Evolutionary conservation across 2,113 vertebrate species (phyloP), one percentile per base, ranked within the genome.

Genomic region (Nettapus auritus): DNA sequence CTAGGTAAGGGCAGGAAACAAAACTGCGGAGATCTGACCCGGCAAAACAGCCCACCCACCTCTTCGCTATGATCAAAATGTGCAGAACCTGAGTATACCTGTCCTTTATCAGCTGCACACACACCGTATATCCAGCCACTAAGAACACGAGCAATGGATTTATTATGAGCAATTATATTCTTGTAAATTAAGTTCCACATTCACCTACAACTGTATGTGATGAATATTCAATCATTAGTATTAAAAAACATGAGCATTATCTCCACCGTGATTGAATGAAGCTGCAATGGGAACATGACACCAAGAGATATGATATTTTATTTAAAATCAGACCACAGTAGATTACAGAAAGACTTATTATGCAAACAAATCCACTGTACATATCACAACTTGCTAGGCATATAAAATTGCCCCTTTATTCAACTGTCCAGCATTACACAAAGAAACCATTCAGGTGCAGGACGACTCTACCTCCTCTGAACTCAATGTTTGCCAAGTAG

Each of bases 241-340:
- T 0, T 52, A 28, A 31, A 64, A 50, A 48, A 21, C 33, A 19
- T 21, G 6, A 28, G 34, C 1, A 0, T 13, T 7, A 71, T 75
- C 20, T 70, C 46, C 67, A 40, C 13, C 1, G 3, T 3, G 10
- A 77, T 44, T 12, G 66, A 92, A 82, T 0, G 14, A 86, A 89
- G 59, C 40, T 85, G 82, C 59, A 29, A 33, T 0, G 16, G 74
- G 38, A 56, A 78, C 68, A 40, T 1, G 2, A 33, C 77, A 78
- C 80, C 85, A 86, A 56, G 93, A 94, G 88, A 97, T 88, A 95
- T 13, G 77, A 90, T 94, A 92, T 94, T 96, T 97, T 97, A 97
- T 97, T 97, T 90, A 76, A 97, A 97, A 94, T 92, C 96, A 97
- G 93, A 97, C 91, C 93, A 96, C 94, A 92, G 90, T 93, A 96